phyloP scores from a whole-genome alignment of 2,888 invertebrate species.

The Malthinus flaveolus region DNA sequence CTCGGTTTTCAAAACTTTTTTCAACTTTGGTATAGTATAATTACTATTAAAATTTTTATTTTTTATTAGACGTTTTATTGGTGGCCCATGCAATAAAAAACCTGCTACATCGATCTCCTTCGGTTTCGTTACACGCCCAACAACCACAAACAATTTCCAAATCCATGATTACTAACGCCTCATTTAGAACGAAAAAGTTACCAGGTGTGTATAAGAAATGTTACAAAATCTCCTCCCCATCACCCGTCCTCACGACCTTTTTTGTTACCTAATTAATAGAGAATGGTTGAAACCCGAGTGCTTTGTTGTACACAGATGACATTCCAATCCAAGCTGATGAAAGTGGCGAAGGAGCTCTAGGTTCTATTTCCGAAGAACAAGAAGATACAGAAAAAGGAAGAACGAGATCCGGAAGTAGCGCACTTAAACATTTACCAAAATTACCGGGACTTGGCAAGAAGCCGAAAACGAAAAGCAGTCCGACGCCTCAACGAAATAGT shows the following conservation, averaged over 20 bases:
- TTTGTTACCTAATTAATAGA: conserved; percentile 17
- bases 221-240: background rate
- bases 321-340: conserved; percentile 82
- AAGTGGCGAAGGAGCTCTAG: conserved; percentile 63
- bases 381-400: conserved; percentile 54
- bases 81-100: conserved; percentile 88
- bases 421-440: conserved; percentile 63
- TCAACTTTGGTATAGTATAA: no score
- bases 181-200: conserved; percentile 94
- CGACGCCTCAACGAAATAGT: conserved; percentile 48
- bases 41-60: background rate
- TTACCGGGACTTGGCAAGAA: conserved; percentile 70
- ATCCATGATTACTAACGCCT: conserved; percentile 97
- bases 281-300: conserved; percentile 17
- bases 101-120: conserved; percentile 65
- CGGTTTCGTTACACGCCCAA: conserved; percentile 45
- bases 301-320: conserved; percentile 69
- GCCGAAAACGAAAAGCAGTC: conserved; percentile 48
- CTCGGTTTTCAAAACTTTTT: no score
- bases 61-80: conserved; percentile 66
- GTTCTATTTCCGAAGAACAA: conserved; percentile 72
- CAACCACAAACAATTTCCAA: conserved; percentile 72
- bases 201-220: conserved; percentile 62
- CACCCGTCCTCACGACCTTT: background rate
- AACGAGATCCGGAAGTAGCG: conserved; percentile 60